Conservation (phyloP, 2,888 invertebrate species). For the Drosophila percnosoma region DNA sequence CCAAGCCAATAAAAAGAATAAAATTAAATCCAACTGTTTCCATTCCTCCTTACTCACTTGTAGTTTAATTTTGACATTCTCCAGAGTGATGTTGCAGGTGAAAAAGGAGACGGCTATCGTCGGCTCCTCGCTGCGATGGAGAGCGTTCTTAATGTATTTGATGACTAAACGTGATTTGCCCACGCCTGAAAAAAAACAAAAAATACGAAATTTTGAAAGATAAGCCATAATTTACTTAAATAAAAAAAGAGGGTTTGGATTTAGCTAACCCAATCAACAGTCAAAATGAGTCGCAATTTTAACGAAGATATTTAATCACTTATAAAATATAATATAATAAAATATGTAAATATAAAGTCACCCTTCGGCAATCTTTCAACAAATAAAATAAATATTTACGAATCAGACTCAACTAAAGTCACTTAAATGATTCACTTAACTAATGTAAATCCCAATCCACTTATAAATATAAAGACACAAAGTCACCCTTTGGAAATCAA, state of each 20-base stretch:
- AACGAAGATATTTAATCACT: background rate
- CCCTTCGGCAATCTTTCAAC: background rate
- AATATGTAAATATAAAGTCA: background rate
- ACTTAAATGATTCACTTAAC: background rate
- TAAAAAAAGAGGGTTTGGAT: background rate
- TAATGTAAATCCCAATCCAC: background rate
- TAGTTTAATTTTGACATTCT: slow-evolving; percentile 89
- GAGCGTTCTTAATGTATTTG: slow-evolving; percentile 92
- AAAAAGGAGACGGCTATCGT: slow-evolving; percentile 97
- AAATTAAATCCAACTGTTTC: slow-evolving; percentile 14
- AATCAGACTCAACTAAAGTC: background rate
- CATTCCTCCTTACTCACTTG: slow-evolving; percentile 87
- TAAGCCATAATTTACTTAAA: background rate
- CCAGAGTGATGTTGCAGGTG: slow-evolving; percentile 92
- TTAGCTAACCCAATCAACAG: background rate
- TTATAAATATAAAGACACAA: background rate
- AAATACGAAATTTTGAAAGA: background rate
- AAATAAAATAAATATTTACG: background rate
- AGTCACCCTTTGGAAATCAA: too few relatives aligned
- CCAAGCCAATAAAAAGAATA: slow-evolving; percentile 26
- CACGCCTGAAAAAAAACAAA: slow-evolving; percentile 88
- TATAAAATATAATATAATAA: background rate
- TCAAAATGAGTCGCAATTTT: background rate
- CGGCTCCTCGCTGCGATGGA: slow-evolving; percentile 90
- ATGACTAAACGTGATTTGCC: slow-evolving; percentile 95